These are phyloP conservation scores for Sipunculus nudus DNA, from an alignment of 2,888 invertebrate species.

Conservation along the genomic window DNA sequence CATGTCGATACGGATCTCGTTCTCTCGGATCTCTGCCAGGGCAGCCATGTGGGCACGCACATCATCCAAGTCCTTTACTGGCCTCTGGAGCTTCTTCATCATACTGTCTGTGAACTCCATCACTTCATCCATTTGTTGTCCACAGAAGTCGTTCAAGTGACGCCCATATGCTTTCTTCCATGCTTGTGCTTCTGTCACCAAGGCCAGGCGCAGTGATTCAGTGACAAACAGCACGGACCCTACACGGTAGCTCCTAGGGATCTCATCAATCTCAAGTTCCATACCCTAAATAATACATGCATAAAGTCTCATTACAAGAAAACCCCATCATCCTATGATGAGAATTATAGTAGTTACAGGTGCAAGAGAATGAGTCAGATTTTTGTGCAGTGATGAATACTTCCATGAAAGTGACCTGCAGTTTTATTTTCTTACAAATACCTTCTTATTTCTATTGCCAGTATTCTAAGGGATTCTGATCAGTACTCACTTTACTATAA, in stretches of 20 bases:
- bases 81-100: constrained; percentile 87
- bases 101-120: constrained; percentile 92
- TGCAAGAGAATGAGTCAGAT: too few species aligned
- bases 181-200: constrained; percentile 73
- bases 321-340: background rate
- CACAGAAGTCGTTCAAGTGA: constrained; percentile 66
- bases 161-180: constrained; percentile 67
- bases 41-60: constrained; percentile 94
- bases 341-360: too few species aligned
- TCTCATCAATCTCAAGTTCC: constrained; percentile 63
- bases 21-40: constrained; percentile 87
- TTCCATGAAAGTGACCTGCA: too few species aligned
- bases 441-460: too few species aligned
- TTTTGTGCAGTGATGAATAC: too few species aligned
- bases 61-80: constrained; percentile 89
- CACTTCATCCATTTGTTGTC: constrained; percentile 65
- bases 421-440: too few species aligned
- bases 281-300: constrained; percentile 56
- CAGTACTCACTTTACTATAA: too few species aligned
- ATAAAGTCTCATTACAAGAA: too few species aligned
- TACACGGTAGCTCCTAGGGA: constrained; percentile 58
- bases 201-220: constrained; percentile 79
- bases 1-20: constrained; percentile 94
- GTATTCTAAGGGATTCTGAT: too few species aligned
- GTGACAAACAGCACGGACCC: constrained; percentile 63